Evolutionary conservation across 2,797 vertebrate species (phyloP).

Genomic region (Centroberyx gerrardi): DNA sequence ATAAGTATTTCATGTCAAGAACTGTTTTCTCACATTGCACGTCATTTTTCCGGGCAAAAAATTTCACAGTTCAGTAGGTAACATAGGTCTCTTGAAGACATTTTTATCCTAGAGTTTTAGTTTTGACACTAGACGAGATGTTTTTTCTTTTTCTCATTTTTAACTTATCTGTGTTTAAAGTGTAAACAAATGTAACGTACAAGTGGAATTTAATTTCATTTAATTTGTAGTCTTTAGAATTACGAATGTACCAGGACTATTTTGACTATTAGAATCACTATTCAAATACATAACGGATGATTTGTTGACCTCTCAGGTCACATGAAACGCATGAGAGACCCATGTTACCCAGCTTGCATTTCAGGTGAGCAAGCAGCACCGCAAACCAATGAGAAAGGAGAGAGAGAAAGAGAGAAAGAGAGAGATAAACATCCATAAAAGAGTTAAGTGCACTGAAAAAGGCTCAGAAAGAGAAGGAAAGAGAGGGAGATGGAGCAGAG

Average conservation of each 20-base stretch:
- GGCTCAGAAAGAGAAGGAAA: slow-evolving; percentile 62
- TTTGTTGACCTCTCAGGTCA: not conserved
- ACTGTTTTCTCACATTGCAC: slow-evolving; percentile 67
- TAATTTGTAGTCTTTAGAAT: not conserved
- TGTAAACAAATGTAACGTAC: not conserved
- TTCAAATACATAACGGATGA: not conserved
- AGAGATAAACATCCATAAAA: slow-evolving; percentile 79
- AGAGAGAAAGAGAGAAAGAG: slow-evolving; percentile 53
- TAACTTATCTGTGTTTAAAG: not conserved
- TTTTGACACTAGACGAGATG: not conserved
- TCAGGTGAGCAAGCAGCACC: slow-evolving; percentile 77
- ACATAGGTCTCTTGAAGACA: slow-evolving; percentile 70
- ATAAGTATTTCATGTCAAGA: slow-evolving; percentile 14
- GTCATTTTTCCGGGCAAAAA: slow-evolving; percentile 55
- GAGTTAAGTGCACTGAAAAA: slow-evolving; percentile 61
- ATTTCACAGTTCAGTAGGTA: slow-evolving; percentile 66
- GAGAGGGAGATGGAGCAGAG: slow-evolving; percentile 47
- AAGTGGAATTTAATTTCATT: not conserved
- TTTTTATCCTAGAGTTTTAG: not conserved
- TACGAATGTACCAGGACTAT: not conserved
- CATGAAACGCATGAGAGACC: slow-evolving; percentile 57
- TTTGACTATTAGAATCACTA: not conserved
- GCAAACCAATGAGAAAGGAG: slow-evolving; percentile 63
- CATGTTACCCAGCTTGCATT: slow-evolving; percentile 82
- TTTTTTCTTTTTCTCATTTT: not conserved